Evolutionary conservation across 1,140 invertebrate genomes (phyloP).

Genomic region (Heterodera schachtii): DNA sequence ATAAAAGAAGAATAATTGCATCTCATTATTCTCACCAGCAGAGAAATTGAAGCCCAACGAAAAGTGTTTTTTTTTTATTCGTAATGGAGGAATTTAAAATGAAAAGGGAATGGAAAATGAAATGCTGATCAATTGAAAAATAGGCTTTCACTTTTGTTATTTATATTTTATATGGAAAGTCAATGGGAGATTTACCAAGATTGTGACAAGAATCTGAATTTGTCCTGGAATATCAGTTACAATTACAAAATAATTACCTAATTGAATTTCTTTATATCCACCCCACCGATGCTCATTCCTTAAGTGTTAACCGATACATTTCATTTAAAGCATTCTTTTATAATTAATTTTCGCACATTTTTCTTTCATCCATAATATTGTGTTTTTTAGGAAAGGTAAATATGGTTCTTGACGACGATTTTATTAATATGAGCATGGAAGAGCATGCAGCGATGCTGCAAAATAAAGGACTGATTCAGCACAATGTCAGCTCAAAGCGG

Average conservation of each 20-base stretch:
- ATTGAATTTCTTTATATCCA: too few relatives aligned
- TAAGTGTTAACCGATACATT: too few relatives aligned
- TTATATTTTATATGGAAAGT: too few relatives aligned
- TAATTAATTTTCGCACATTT: too few relatives aligned
- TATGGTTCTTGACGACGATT: conserved; percentile 40
- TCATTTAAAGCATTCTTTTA: too few relatives aligned
- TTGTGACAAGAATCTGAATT: too few relatives aligned
- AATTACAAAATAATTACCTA: too few relatives aligned
- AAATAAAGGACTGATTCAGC: conserved; percentile 37
- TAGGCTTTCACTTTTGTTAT: too few relatives aligned
- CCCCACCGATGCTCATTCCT: too few relatives aligned
- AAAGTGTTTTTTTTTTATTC: background rate
- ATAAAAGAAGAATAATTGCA: background rate
- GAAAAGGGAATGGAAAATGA: background rate
- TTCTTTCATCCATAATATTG: background rate
- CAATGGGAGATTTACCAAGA: too few relatives aligned
- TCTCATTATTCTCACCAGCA: background rate
- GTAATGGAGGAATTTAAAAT: background rate
- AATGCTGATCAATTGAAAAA: background rate
- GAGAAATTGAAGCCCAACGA: background rate
- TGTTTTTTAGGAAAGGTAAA: background rate
- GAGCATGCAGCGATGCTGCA: conserved; percentile 37
- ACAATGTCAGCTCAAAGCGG: conserved; percentile 36
- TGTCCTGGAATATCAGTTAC: too few relatives aligned
- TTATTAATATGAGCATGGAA: conserved; percentile 18